Base-by-base conservation (phyloP, 2,113 vertebrate species). In the Micromys minutus region DNA sequence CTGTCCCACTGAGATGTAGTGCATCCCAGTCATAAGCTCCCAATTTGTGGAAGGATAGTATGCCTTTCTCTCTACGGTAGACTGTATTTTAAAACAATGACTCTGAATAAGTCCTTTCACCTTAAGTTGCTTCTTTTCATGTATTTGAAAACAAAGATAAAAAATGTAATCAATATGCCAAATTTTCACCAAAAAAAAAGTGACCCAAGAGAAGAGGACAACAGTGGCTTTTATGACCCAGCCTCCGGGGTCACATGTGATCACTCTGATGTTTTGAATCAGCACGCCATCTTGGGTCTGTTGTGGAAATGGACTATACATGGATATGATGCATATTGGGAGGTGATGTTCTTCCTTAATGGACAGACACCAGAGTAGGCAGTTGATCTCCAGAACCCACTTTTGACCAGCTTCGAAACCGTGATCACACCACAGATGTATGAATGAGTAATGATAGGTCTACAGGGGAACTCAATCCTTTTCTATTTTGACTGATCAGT, bases 241-340 rank as follows among this genome's bases (percentile, higher is more conserved):
- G 61, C 4, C 36, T 59, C 42, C 75, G 12, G 50, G 67, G 29
- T 89, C 74, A 55, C 31, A 61, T 42, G 7, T 1, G 0, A 39
- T 42, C 71, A 22, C 24, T 34, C 63, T 7, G 7, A 2, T 22
- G 4, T 50, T 29, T 15, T 34, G 61, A 50, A 42, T 69, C 3
- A 36, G 2, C 17, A 8, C 65, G 7, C 39, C 77, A 72, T 61
- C 6, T 79, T 39, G 24, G 42, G n/a, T n/a, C 31, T 26, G 7
- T 7, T 39, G 3, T 69, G 89, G 36, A 50, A 74, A 77, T 1
- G 19, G 29, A 17, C 34, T n/a, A 16, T 7, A 1, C 3, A 34
- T 19, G 6, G 21, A 0, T 8, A 3, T 50, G 15, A 7, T 31
- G 12, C 9, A 5, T 16, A 5, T 16, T 3, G 36, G 50, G 8